Base-by-base conservation (phyloP, 1,140 invertebrate species). In the Orussus abietinus region DNA sequence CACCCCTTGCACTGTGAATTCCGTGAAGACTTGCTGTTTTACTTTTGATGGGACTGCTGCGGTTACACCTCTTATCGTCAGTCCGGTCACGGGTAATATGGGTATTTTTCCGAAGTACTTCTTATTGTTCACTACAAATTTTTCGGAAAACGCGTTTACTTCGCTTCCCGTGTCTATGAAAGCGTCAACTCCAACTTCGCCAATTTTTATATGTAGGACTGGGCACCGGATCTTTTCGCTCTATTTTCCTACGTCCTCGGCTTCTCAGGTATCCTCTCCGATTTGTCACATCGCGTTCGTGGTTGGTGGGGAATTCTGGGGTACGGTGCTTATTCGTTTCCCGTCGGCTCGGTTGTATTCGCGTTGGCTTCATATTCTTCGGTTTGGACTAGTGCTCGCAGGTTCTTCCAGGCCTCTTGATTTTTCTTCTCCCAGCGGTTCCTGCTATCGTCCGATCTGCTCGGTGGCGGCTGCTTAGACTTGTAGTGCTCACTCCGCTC, bases 261-360 rank as follows among this genome's bases (percentile, higher is more conserved):
- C 10, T 4, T 31, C 17, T 10, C 38, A n/a, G 5, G 15, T 40
- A 11, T 40, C 18, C 5, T 40, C 38, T 4, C 28, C 28, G 15
- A n/a, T n/a, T n/a, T 40, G 32, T 2, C 14, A 28, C 0, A 31
- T 28, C 38, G 28, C 32, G 11, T 21, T 21, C 38, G 21, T 20
- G 13, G 4, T 20, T 40, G 32, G 13, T 31, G 14, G 3, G 18
- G 17, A 3, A 3, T 1, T 3, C 1, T 1, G 1, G 1, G 28
- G 25, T 12, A 15, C 25, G n/a, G 32, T 30, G 38, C 38, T 7
- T 5, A 3, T 15, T 40, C 26, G 38, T 40, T 40, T 40, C n/a
- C n/a, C n/a, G n/a, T n/a, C n/a, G n/a, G n/a, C n/a, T n/a, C n/a
- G n/a, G n/a, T n/a, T n/a, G n/a, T n/a, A n/a, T n/a, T n/a, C n/a